phyloP scores from a whole-genome alignment of 1,140 invertebrate species.

The Lutraria rhynchaena region DNA sequence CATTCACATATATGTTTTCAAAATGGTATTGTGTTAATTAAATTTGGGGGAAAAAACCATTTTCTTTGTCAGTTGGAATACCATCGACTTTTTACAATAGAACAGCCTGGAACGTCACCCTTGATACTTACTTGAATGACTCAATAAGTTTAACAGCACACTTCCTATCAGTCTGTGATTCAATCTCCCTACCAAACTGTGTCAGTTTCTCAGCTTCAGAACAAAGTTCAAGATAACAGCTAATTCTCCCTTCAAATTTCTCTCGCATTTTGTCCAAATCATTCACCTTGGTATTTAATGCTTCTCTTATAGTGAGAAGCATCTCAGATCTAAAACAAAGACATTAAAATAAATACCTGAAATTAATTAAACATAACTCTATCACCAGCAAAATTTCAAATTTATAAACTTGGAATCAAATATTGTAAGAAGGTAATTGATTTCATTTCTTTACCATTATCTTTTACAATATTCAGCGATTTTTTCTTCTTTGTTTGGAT shows the following conservation, averaged over 20 bases:
- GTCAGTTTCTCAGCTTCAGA: constrained; percentile 17
- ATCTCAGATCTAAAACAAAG: constrained; percentile 34
- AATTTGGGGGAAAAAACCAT: too few species aligned
- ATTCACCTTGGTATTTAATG: not conserved
- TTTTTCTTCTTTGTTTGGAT: not conserved
- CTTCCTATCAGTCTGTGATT: not conserved
- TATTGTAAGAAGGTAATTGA: not conserved
- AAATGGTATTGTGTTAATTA: too few species aligned
- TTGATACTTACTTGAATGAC: constrained; percentile 30
- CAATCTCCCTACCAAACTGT: not conserved
- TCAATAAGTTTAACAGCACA: not conserved
- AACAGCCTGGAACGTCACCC: too few species aligned
- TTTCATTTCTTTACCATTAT: not conserved
- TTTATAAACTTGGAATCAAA: not conserved
- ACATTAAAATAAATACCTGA: not conserved
- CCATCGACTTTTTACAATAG: too few species aligned
- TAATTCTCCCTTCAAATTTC: constrained; percentile 10
- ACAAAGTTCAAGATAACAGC: constrained; percentile 14
- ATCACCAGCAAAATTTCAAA: not conserved
- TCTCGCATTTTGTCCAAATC: not conserved
- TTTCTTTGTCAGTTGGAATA: too few species aligned
- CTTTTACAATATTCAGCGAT: not conserved
- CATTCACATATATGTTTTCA: too few species aligned
- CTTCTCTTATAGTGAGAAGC: not conserved
- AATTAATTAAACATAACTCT: too few species aligned